These are phyloP conservation scores for Drosophila serrata DNA, from an alignment of 1,140 invertebrate species.

Conservation along the genomic window DNA sequence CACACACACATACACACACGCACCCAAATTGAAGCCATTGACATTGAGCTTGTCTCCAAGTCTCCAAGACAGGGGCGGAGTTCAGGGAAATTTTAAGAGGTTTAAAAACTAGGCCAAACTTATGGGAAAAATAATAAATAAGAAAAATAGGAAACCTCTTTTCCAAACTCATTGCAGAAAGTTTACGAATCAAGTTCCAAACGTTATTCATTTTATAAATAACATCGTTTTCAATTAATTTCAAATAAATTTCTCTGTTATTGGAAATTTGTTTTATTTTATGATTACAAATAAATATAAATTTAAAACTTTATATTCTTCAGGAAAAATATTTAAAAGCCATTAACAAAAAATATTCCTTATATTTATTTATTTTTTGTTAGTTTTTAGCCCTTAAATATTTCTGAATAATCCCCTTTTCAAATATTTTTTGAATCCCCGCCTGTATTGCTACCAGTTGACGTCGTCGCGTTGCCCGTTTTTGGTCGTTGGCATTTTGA, in stretches of 20 bases:
- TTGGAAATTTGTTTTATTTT: no score
- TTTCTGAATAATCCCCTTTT: neutral
- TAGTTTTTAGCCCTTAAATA: neutral
- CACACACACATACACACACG: constrained; percentile 12
- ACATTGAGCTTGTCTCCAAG: constrained; percentile 65
- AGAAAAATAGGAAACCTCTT: neutral
- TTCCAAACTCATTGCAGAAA: neutral
- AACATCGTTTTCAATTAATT: no score
- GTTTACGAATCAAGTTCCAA: neutral
- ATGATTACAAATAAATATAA: no score
- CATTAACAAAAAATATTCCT: no score
- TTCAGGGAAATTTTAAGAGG: neutral
- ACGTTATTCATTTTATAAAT: no score
- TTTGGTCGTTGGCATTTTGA: constrained; percentile 75
- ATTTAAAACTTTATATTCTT: no score
- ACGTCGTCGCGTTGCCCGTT: constrained; percentile 47
- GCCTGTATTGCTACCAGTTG: neutral
- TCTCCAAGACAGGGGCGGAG: constrained; percentile 5
- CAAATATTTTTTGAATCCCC: neutral
- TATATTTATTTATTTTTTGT: no score
- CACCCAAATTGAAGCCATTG: constrained; percentile 61
- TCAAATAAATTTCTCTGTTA: no score
- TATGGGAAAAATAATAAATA: neutral
- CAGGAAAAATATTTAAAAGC: no score
- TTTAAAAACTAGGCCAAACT: neutral